Base-by-base conservation (phyloP, 2,888 invertebrate species). In the Synanthedon tipuliformis region DNA sequence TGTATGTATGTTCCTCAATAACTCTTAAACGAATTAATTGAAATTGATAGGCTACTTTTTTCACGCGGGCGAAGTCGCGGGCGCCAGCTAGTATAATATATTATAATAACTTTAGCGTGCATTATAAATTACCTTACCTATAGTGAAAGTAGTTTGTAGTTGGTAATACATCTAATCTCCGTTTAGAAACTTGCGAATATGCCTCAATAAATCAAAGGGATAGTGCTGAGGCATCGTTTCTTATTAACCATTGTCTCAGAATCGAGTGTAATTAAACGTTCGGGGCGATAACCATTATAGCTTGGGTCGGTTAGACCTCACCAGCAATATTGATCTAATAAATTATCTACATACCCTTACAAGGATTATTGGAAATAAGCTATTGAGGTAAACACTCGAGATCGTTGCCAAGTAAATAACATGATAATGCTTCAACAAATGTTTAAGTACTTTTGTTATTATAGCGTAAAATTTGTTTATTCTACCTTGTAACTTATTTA, bases 231-330 rank as follows among this genome's bases (percentile, higher is more conserved):
- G 67, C 72, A 71, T 68, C 75, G 77, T 77, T 85, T 86, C 86
- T 87, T 87, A 86, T 81, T 81, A 85, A 78, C 81, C 77, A 84
- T 85, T 82, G 85, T 85, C 81, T 81, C 71, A 68, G 65, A 69
- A 72, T 76, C 68, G 73, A 71, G 69, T 67, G 86, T 84, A 85
- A 86, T 85, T 85, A 86, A 82, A 82, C 74, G 63, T 58, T 12
- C 50, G 50, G 34, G 55, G 61, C 75, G 81, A 86, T 85, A 84
- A 84, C 84, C 75, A 73, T 84, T 81, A 82, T 71, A 71, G 74
- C 65, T 61, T 59, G 63, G 70, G 62, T 60, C 65, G 71, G 75
- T 71, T 73, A 76, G 74, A 76, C 76, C 79, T 75, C 66, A 34
- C 34, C 34, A 71, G 67, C 73, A 70, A 81, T 86, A 86, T 85